Evolutionary conservation across 2,888 invertebrate genomes (phyloP), one percentile per base, ranked within the genome.

Genomic region (Aspidiotus destructor): DNA sequence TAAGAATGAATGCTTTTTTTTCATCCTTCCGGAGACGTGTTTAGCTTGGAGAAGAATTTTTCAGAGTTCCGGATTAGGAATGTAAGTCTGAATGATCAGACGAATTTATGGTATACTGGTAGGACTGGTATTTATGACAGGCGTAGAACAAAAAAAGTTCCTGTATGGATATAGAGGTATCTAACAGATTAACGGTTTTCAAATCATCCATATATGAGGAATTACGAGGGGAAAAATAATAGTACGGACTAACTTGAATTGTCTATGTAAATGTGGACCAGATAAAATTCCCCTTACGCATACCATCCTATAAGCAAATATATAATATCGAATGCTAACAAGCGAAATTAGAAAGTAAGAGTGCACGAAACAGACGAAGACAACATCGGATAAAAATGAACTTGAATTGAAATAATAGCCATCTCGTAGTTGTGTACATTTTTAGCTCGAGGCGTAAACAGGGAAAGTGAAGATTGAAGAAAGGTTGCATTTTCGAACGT

Each of bases 271-370:
- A 60, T 65, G 16, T 44, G 57, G 55, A 65, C 65, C 28, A 65
- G 65, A 65, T 60, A 64, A 7, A 54, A 16, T 16, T 64, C 41
- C 40, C 41, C 40, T 57, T 48, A 11, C 48, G 41, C 65, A 48
- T 48, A 40, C 28, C 42, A 28, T 16, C 16, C 11, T 44, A 57
- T 58, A 54, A 17, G 15, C 52, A 65, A 44, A 48, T 42, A 65
- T 54, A 64, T 65, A 65, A 65, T 65, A 65, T 65, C 65, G 55
- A 65, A 65, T 58, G 65, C 65, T 65, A 65, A 65, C 65, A 65
- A 65, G 65, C 65, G 65, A 65, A 65, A 65, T 65, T 65, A 65
- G 65, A 65, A 65, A 65, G 65, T 65, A 58, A 65, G 65, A 65
- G 65, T 58, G 64, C 64, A 57, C 64, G 44, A 55, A 57, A 64